Evolutionary conservation across 1,140 invertebrate genomes (phyloP).

Genomic region (Bemisia tabaci): DNA sequence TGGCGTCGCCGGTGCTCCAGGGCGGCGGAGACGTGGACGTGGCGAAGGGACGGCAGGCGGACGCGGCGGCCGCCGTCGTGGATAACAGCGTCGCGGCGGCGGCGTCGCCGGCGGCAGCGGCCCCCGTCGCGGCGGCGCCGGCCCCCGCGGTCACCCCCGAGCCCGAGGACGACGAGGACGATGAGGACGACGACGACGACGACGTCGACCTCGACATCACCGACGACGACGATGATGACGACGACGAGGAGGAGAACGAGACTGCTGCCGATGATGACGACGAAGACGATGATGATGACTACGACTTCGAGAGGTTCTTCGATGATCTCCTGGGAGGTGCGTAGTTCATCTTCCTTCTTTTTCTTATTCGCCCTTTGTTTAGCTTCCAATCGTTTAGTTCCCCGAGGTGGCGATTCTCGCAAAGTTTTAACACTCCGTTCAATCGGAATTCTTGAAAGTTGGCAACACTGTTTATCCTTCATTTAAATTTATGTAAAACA

Average conservation of each 20-base stretch:
- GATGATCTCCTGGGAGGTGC: conserved; percentile 10
- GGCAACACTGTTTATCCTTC: too few relatives aligned
- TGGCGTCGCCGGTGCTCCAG: conserved; percentile 6
- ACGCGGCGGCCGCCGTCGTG: conserved; percentile 1
- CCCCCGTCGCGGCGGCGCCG: background rate
- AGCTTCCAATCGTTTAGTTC: too few relatives aligned
- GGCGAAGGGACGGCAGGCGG: background rate
- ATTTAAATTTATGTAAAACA: too few relatives aligned
- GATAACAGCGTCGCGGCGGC: background rate
- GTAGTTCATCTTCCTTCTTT: too few relatives aligned
- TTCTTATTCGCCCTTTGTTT: too few relatives aligned
- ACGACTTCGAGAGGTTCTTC: conserved; percentile 11
- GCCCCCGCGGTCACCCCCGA: background rate
- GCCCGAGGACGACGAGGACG: background rate
- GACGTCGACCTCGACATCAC: conserved; percentile 2
- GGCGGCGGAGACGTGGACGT: background rate
- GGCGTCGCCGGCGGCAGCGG: background rate
- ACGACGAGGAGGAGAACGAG: conserved; percentile 9
- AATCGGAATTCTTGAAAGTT: too few relatives aligned
- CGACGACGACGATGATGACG: conserved; percentile 8
- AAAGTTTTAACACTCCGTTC: too few relatives aligned
- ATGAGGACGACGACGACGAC: conserved; percentile 11
- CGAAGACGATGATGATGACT: conserved; percentile 11
- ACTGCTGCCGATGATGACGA: conserved; percentile 6
- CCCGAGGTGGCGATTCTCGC: too few relatives aligned